These are phyloP conservation scores for Chelonus formosanus DNA, from an alignment of 2,888 invertebrate species.

Conservation along the genomic window DNA sequence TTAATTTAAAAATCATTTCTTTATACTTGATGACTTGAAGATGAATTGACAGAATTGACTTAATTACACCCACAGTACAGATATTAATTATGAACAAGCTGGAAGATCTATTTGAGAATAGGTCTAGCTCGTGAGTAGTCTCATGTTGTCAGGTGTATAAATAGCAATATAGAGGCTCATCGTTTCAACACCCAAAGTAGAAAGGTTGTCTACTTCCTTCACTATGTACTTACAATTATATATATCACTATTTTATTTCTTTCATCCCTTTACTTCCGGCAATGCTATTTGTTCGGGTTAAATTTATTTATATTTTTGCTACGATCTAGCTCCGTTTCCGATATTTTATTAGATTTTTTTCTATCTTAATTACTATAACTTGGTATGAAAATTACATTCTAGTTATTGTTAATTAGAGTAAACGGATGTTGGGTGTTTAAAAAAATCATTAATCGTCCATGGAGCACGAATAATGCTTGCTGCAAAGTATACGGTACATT, in stretches of 20 bases:
- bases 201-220: conserved; percentile 1
- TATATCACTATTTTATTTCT: background rate
- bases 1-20: no score
- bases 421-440: conserved; percentile 23
- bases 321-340: no score
- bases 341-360: background rate
- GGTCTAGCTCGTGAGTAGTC: conserved; percentile 26
- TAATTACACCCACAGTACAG: conserved; percentile 1
- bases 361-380: background rate
- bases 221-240: background rate
- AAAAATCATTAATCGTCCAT: conserved; percentile 32
- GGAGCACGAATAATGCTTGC: conserved; percentile 15
- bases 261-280: background rate
- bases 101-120: conserved; percentile 14
- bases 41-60: background rate
- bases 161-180: conserved; percentile 32
- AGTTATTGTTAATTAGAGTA: conserved; percentile 30
- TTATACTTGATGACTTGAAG: no score
- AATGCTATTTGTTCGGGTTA: no score
- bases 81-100: conserved; percentile 1
- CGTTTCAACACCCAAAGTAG: conserved; percentile 8
- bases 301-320: no score
- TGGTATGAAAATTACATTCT: conserved; percentile 15
- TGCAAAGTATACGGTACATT: conserved; percentile 23
- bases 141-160: conserved; percentile 41